Conservation (phyloP, 2,888 invertebrate genomes). For the Drosophila rubida region DNA sequence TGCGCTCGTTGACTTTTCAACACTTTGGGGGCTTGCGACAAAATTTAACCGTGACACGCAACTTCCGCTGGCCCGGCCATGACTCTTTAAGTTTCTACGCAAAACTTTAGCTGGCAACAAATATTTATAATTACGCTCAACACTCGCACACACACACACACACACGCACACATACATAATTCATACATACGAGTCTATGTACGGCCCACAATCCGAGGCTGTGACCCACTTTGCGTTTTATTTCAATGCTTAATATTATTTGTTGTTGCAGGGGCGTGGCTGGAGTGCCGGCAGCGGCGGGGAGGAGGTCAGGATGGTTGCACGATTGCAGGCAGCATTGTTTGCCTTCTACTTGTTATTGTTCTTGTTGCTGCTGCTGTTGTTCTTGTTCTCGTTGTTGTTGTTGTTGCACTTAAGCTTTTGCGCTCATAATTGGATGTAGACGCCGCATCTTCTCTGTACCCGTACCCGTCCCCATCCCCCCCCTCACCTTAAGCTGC, state of each 20-base stretch:
- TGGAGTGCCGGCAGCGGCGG: neutral
- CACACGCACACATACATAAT: conserved; percentile 10
- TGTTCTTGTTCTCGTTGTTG: conserved; percentile 54
- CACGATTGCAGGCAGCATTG: conserved; percentile 52
- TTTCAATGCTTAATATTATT: conserved; percentile 73
- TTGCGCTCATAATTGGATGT: conserved; percentile 76
- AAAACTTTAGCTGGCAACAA: conserved; percentile 45
- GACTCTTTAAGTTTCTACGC: conserved; percentile 39
- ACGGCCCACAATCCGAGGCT: conserved; percentile 55
- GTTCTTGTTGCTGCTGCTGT: conserved; percentile 36
- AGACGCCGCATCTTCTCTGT: conserved; percentile 43
- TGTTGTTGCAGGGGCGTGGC: conserved; percentile 44
- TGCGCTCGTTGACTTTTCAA: conserved; percentile 63
- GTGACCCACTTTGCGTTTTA: conserved; percentile 78
- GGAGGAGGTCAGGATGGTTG: neutral
- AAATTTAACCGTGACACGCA: conserved; percentile 72
- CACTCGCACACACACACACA: conserved; percentile 15
- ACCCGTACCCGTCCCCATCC: neutral
- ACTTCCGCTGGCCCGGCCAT: conserved; percentile 65
- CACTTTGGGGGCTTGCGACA: conserved; percentile 60
- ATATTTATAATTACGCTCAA: conserved; percentile 65
- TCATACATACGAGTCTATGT: conserved; percentile 15
- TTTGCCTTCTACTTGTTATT: conserved; percentile 61
- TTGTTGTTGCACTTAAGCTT: conserved; percentile 73
- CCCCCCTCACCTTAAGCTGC: neutral